A percentile compares a stretch with the other conserved stretches of the same genome.
Conservation (phyloP, 2,888 invertebrate species). For the Acleris sparsana region DNA sequence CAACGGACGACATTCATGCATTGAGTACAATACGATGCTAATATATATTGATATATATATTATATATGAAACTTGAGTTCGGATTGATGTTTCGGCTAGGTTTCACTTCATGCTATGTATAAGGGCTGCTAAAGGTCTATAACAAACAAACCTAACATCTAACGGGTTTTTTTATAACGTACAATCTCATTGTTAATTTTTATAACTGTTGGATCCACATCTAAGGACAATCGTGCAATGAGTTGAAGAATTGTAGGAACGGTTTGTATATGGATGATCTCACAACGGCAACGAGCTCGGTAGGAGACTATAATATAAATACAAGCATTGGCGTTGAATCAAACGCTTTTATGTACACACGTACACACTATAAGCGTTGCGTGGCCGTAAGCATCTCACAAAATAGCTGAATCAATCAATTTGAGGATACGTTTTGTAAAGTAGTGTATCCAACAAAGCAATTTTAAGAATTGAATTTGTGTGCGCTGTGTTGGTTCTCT, state of each 20-base stretch:
- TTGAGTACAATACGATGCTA: too few relatives aligned
- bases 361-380: background rate
- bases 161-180: slow-evolving; percentile 65
- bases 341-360: slow-evolving; percentile 5
- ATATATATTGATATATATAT: too few relatives aligned
- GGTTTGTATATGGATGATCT: slow-evolving; percentile 28
- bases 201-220: slow-evolving; percentile 27
- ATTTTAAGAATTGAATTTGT: too few relatives aligned
- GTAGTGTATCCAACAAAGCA: too few relatives aligned
- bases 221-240: slow-evolving; percentile 57
- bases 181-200: slow-evolving; percentile 68
- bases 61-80: too few relatives aligned
- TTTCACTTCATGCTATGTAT: slow-evolving; percentile 55
- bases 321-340: slow-evolving; percentile 6
- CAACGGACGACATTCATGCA: slow-evolving; percentile 7
- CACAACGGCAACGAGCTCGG: slow-evolving; percentile 42
- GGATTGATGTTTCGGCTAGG: slow-evolving; percentile 6
- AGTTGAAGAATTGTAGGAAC: slow-evolving; percentile 9
- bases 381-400: too few relatives aligned
- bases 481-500: too few relatives aligned
- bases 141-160: slow-evolving; percentile 63
- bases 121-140: slow-evolving; percentile 20
- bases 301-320: slow-evolving; percentile 42
- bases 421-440: too few relatives aligned
- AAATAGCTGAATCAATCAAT: too few relatives aligned